These are phyloP conservation scores for Xiphophorus maculatus DNA, from an alignment of 2,113 vertebrate species.

Conservation along the genomic window DNA sequence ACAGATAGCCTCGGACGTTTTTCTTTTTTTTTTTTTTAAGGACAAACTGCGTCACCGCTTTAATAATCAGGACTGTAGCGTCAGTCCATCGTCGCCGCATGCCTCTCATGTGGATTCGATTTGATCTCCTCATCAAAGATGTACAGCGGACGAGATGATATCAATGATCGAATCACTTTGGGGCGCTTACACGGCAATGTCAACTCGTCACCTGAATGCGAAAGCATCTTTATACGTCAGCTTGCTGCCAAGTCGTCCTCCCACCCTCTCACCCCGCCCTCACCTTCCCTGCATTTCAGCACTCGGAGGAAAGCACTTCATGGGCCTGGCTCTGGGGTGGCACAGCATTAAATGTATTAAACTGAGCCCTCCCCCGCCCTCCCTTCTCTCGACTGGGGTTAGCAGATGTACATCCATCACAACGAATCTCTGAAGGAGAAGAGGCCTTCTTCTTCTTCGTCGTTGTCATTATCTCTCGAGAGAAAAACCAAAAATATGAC, in stretches of 20 bases:
- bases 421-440: slow-evolving; percentile 84
- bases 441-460: slow-evolving; percentile 85
- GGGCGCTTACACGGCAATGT: slow-evolving; percentile 66
- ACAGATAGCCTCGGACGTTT: slow-evolving; percentile 6
- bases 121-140: slow-evolving; percentile 59
- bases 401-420: slow-evolving; percentile 88
- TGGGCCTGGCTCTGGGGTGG: slow-evolving; percentile 74
- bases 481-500: slow-evolving; percentile 63
- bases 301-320: slow-evolving; percentile 97
- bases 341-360: slow-evolving; percentile 62
- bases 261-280: slow-evolving; percentile 1
- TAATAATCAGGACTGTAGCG: slow-evolving; percentile 39
- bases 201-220: slow-evolving; percentile 63
- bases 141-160: slow-evolving; percentile 55
- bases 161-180: slow-evolving; percentile 68
- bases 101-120: slow-evolving; percentile 52
- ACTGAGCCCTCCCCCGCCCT: slow-evolving; percentile 61
- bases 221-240: slow-evolving; percentile 31
- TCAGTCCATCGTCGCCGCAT: slow-evolving; percentile 5
- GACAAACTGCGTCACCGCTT: slow-evolving; percentile 27
- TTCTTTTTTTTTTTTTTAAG: background rate
- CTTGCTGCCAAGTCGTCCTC: slow-evolving; percentile 23
- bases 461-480: slow-evolving; percentile 55
- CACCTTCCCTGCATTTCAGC: slow-evolving; percentile 86
- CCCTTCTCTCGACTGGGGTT: slow-evolving; percentile 87